A percentile compares a stretch with the other conserved stretches of the same genome.
phyloP scores from a whole-genome alignment of 2,888 invertebrate genomes.

The Lepidonotus clava region DNA sequence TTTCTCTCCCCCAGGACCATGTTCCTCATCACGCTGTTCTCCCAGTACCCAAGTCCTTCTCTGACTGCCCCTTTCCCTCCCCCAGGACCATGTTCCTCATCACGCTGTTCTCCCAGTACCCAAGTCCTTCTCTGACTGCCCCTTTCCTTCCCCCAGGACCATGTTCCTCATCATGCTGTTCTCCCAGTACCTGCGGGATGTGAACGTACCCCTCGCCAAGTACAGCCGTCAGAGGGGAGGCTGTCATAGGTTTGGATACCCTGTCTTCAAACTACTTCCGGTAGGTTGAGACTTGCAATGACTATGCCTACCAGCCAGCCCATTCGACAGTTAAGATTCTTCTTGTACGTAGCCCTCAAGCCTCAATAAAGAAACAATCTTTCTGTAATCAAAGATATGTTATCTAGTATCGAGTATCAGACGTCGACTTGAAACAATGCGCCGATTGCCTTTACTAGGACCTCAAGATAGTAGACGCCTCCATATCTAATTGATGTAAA shows the following conservation, averaged over 20 bases:
- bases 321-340: neutral
- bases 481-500: no score
- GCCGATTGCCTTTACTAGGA: no score
- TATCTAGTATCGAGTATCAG: neutral
- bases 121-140: no score
- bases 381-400: neutral
- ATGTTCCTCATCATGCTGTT: constrained; percentile 88
- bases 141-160: constrained; percentile 83
- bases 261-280: constrained; percentile 56
- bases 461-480: no score
- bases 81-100: no score
- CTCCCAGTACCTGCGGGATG: constrained; percentile 83
- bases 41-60: no score
- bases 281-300: constrained; percentile 58
- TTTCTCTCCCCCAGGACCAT: no score
- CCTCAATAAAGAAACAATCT: neutral
- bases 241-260: neutral
- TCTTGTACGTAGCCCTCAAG: neutral
- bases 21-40: no score
- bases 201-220: constrained; percentile 41
- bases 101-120: no score
- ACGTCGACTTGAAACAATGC: no score
- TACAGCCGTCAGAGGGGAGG: constrained; percentile 1
- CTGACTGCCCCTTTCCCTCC: no score
- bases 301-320: neutral